Percentiles rank a stretch among this genome's conserved stretches.
Conservation (phyloP, 2,888 invertebrate genomes). For the Netelia melanura region DNA sequence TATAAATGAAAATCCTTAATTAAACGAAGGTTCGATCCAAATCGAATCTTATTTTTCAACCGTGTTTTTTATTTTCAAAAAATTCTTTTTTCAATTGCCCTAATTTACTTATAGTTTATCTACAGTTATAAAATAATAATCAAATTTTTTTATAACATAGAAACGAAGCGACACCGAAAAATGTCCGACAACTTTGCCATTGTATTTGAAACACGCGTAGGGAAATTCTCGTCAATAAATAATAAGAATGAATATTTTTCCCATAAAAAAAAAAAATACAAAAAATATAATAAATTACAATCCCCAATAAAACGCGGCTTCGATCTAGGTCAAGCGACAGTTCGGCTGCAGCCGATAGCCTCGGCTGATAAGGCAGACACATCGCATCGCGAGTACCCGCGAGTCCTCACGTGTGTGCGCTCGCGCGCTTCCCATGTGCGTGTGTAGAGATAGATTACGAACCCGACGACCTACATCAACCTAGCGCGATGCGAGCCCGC, state of each 20-base stretch:
- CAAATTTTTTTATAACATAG: too few species aligned
- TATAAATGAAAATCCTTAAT: too few species aligned
- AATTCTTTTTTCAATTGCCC: too few species aligned
- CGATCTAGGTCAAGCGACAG: slow-evolving; percentile 58
- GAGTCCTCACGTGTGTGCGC: not conserved
- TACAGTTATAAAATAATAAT: too few species aligned
- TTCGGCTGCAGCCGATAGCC: slow-evolving; percentile 62
- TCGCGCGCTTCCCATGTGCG: slow-evolving; percentile 47
- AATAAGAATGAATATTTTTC: not conserved
- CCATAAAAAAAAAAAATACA: not conserved
- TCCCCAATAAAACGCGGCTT: not conserved
- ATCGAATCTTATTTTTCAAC: too few species aligned
- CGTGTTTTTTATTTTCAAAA: too few species aligned
- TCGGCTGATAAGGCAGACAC: slow-evolving; percentile 54
- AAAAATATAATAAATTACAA: not conserved
- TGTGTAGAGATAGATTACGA: slow-evolving; percentile 77
- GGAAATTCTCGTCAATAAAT: not conserved
- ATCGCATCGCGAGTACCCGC: slow-evolving; percentile 21
- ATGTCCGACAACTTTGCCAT: not conserved
- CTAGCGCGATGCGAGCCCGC: slow-evolving; percentile 36
- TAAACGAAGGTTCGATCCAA: too few species aligned
- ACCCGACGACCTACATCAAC: slow-evolving; percentile 82
- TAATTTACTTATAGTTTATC: too few species aligned
- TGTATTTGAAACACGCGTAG: too few species aligned
- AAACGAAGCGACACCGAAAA: not conserved